phyloP scores from a whole-genome alignment of 2,797 vertebrate species.

The Phyllotis vaccarum region DNA sequence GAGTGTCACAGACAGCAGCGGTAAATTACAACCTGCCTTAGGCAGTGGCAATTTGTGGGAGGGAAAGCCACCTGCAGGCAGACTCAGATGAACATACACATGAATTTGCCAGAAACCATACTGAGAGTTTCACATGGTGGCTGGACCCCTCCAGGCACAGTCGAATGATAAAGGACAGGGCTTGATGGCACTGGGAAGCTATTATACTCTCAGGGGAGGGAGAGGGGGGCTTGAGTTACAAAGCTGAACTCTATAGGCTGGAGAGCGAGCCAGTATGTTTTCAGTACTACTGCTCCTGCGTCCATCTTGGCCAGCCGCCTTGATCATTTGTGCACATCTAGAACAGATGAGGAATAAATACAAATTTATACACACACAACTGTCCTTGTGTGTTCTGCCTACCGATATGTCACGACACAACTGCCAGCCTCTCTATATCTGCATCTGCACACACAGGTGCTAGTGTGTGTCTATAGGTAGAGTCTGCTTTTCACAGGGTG shows the following conservation, averaged over 20 bases:
- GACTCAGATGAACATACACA: not conserved
- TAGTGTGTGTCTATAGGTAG: not conserved
- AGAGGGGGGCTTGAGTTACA: not conserved
- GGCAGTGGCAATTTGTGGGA: not conserved
- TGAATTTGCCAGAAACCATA: not conserved
- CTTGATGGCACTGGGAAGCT: not conserved
- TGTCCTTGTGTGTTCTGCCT: not conserved
- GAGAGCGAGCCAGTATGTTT: not conserved
- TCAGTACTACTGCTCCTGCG: not conserved
- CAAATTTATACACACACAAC: accelerated
- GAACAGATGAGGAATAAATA: not conserved
- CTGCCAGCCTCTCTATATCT: not conserved
- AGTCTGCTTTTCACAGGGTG: not conserved
- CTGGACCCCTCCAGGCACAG: not conserved
- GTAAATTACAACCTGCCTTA: not conserved
- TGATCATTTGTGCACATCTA: not conserved
- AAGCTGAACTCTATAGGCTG: not conserved
- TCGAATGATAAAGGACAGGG: not conserved
- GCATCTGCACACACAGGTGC: not conserved
- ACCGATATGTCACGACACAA: accelerated
- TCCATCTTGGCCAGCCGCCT: not conserved
- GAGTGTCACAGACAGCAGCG: not conserved
- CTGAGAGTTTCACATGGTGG: not conserved
- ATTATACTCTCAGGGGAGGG: not conserved
- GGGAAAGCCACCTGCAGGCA: slow-evolving; percentile 4